Evolutionary conservation across 2,113 vertebrate genomes (phyloP), one percentile per base, ranked within the genome.

Genomic region (Leucosticte australis): DNA sequence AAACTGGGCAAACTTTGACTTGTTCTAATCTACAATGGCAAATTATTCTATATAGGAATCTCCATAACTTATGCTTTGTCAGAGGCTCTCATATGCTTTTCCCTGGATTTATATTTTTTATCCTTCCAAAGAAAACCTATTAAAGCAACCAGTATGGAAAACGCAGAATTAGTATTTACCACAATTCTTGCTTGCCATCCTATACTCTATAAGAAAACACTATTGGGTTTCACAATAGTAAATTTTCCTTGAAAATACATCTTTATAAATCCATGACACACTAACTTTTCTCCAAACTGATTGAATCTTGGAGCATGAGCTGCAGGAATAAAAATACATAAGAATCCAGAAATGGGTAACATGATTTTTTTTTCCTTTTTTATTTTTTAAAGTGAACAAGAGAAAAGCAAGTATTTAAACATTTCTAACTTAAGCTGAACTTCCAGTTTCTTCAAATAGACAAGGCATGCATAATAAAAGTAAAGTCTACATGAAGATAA

Each of bases 341-440:
- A 50, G 15, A 68, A 7, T 11, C 4, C 27, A 68, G 18, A 46
- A 11, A 35, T 17, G 57, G 39, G 5, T 31, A 83, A 35, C 2
- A 6, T 33, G 5, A 24, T 0, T 2, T 9, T 37, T 59, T 59
- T 35, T 42, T 10, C 0, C 3, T 60, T 57, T n/a, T 42, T 49
- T 13, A 5, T 75, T 70, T 62, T 50, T 84, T 59, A 18, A 37
- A 76, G 13, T 3, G 52, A 85, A 28, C 4, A 62, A 33, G 41
- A 78, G 15, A 55, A 24, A 89, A 69, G 0, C 2, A 64, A 46
- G 1, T 50, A 50, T 78, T 49, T n/a, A 74, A 90, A 77, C 11
- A 17, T 65, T 46, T 87, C 39, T 8, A 9, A 44, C 33, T 21
- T 49, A 67, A 52, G n/a, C 18, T 19, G 41, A 39, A 49, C 1